Conservation (phyloP, 2,888 invertebrate genomes). For the Oscheius myriophilus region DNA sequence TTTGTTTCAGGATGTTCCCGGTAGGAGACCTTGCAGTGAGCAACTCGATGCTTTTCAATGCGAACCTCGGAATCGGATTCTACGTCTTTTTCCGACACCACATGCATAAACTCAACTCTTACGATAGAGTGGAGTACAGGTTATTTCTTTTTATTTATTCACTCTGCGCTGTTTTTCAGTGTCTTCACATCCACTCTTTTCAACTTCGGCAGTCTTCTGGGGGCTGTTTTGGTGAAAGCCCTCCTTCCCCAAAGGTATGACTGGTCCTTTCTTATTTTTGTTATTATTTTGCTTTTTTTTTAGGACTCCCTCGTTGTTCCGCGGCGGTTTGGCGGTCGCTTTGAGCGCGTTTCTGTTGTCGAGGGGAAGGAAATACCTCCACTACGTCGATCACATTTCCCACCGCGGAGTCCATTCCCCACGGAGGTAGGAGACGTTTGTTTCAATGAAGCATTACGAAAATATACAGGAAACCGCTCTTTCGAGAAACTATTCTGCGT, state of each 20-base stretch:
- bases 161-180: slow-evolving; percentile 48
- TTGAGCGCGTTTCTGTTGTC: slow-evolving; percentile 79
- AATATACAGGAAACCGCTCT: not conserved
- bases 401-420: slow-evolving; percentile 44
- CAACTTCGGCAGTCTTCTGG: slow-evolving; percentile 87
- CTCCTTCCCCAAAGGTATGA: slow-evolving; percentile 78
- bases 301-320: slow-evolving; percentile 71
- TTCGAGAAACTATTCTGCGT: not conserved
- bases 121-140: slow-evolving; percentile 69
- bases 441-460: not conserved
- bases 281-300: not conserved
- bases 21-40: slow-evolving; percentile 69
- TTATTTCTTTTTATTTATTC: slow-evolving; percentile 10
- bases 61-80: slow-evolving; percentile 84
- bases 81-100: slow-evolving; percentile 76
- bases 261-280: not conserved
- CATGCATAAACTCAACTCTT: slow-evolving; percentile 54
- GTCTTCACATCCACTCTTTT: slow-evolving; percentile 79
- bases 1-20: slow-evolving; percentile 71
- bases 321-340: slow-evolving; percentile 80
- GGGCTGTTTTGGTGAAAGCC: slow-evolving; percentile 87
- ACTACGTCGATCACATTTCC: slow-evolving; percentile 75
- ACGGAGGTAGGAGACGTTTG: slow-evolving; percentile 14
- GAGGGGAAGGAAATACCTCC: slow-evolving; percentile 78
- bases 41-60: slow-evolving; percentile 83